Conservation (phyloP, 2,888 invertebrate genomes). For the Meghimatium bilineatum region DNA sequence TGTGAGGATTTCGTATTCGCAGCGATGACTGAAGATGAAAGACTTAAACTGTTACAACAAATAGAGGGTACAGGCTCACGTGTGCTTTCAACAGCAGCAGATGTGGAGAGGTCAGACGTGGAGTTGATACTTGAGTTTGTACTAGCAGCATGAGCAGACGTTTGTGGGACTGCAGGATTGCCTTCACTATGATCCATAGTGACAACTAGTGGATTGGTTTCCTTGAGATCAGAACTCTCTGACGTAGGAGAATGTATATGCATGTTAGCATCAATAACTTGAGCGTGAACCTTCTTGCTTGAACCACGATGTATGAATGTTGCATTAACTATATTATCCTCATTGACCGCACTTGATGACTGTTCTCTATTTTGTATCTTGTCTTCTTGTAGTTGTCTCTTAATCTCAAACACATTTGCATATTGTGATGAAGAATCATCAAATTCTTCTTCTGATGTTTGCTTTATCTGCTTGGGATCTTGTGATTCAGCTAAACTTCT, state of each 20-base stretch:
- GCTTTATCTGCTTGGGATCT: not conserved
- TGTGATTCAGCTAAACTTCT: not conserved
- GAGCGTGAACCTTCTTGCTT: not conserved
- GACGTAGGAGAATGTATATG: constrained; percentile 24
- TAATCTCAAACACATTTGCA: constrained; percentile 1
- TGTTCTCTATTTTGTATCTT: not conserved
- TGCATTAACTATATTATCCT: not conserved
- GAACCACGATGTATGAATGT: constrained; percentile 38
- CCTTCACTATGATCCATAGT: not conserved
- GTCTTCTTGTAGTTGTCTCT: not conserved
- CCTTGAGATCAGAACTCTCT: not conserved
- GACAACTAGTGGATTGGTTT: constrained; percentile 5
- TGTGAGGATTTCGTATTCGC: constrained; percentile 16
- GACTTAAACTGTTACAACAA: constrained; percentile 4
- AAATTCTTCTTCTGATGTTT: not conserved
- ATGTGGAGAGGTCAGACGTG: not conserved
- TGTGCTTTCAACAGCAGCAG: not conserved
- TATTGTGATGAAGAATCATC: not conserved
- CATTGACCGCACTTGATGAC: not conserved
- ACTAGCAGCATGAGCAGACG: not conserved
- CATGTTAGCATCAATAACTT: not conserved
- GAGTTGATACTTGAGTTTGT: not conserved
- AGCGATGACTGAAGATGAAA: not conserved
- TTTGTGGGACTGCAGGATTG: not conserved
- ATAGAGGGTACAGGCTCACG: not conserved